These are phyloP conservation scores for Tetraneura akinire DNA, from an alignment of 1,140 invertebrate species.

Conservation along the genomic window DNA sequence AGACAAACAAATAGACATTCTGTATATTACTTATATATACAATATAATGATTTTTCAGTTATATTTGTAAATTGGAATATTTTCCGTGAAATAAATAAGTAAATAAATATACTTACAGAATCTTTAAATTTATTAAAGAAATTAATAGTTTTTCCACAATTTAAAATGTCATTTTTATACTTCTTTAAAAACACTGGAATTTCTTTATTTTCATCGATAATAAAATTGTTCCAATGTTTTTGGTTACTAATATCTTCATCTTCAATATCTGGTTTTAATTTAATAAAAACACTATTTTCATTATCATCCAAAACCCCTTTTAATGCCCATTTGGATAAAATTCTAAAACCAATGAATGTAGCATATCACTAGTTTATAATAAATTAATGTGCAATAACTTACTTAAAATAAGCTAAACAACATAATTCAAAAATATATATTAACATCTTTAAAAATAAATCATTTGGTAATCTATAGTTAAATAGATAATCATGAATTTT, in stretches of 20 bases:
- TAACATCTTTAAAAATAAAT: conserved; percentile 28
- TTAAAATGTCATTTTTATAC: conserved; percentile 22
- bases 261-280: conserved; percentile 21
- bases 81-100: no score
- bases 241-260: background rate
- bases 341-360: background rate
- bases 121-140: conserved; percentile 24
- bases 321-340: conserved; percentile 34
- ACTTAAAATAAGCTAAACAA: conserved; percentile 34
- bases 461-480: background rate
- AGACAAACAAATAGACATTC: no score
- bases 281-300: background rate
- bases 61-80: no score
- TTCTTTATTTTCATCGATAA: conserved; percentile 8
- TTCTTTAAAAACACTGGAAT: conserved; percentile 36
- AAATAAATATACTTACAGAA: conserved; percentile 7
- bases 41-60: no score
- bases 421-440: conserved; percentile 43
- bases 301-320: conserved; percentile 20
- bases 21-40: no score
- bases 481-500: conserved; percentile 19
- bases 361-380: background rate
- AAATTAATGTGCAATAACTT: no score
- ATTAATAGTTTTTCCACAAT: conserved; percentile 39
- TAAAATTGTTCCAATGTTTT: conserved; percentile 13